phyloP scores from a whole-genome alignment of 2,888 invertebrate genomes.

The Andricus quercusramuli region DNA sequence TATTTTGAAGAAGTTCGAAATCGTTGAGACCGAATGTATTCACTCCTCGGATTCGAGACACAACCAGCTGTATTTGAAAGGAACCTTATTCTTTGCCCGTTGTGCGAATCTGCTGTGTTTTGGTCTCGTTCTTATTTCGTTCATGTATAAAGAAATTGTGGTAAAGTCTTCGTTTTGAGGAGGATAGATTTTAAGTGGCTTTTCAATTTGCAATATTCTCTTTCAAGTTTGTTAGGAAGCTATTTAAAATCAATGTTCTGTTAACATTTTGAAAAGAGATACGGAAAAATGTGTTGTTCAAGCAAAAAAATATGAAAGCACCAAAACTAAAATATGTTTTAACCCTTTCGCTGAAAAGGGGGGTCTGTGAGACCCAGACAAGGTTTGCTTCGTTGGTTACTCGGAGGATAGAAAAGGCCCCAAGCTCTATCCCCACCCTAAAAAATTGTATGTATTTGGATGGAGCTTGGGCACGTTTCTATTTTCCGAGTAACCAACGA shows the following conservation, averaged over 20 bases:
- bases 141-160: not conserved
- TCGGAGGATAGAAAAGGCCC: too few species aligned
- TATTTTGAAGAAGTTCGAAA: slow-evolving; percentile 75
- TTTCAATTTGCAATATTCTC: not conserved
- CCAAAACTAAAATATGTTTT: too few species aligned
- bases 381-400: too few species aligned
- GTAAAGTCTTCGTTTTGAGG: not conserved
- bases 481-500: too few species aligned
- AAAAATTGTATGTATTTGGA: too few species aligned
- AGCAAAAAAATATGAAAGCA: too few species aligned
- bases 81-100: slow-evolving; percentile 16
- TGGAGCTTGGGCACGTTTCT: too few species aligned
- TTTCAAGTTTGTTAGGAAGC: not conserved
- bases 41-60: slow-evolving; percentile 67
- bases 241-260: not conserved
- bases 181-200: not conserved
- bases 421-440: too few species aligned
- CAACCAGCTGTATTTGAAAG: slow-evolving; percentile 70
- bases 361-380: too few species aligned
- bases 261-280: not conserved
- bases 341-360: too few species aligned
- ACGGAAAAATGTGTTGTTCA: too few species aligned
- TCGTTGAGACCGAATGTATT: slow-evolving; percentile 74
- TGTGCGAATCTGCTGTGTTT: slow-evolving; percentile 31
- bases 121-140: slow-evolving; percentile 18